These are phyloP conservation scores for Drosophila nebulosa DNA, from an alignment of 1,140 invertebrate species.

Conservation along the genomic window DNA sequence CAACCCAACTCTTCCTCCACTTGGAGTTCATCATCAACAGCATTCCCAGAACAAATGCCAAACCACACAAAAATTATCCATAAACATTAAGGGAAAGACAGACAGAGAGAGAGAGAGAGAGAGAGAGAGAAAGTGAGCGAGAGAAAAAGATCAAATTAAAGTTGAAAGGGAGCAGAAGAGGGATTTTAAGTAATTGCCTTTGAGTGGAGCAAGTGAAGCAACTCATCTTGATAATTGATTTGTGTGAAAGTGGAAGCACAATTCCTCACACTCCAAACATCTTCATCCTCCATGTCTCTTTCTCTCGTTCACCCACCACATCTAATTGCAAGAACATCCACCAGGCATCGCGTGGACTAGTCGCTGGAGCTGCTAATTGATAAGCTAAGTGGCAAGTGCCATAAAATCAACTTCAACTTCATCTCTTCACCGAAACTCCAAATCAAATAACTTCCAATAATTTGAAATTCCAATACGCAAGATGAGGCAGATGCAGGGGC, in stretches of 20 bases:
- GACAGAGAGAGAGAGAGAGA: background rate
- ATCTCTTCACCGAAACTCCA: slow-evolving; percentile 1
- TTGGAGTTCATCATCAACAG: background rate
- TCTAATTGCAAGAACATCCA: background rate
- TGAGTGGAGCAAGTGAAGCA: slow-evolving; percentile 1
- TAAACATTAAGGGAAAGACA: no score
- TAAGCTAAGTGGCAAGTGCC: slow-evolving; percentile 72
- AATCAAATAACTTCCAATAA: slow-evolving; percentile 21
- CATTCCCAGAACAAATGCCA: background rate
- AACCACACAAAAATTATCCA: slow-evolving; percentile 1
- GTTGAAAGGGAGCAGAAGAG: background rate
- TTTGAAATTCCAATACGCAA: slow-evolving; percentile 13
- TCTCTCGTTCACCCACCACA: background rate
- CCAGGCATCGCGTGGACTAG: no score
- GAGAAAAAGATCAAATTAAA: background rate
- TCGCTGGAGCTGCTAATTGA: slow-evolving; percentile 54
- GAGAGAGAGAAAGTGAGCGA: background rate
- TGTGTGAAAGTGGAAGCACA: slow-evolving; percentile 8
- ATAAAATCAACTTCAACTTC: slow-evolving; percentile 39
- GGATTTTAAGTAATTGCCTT: background rate
- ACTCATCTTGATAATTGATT: slow-evolving; percentile 28
- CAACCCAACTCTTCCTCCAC: background rate
- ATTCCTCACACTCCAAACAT: background rate
- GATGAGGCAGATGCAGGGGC: no score
- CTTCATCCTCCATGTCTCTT: background rate